These are phyloP conservation scores for Tyrophagus putrescentiae DNA, from an alignment of 1,140 invertebrate species.

Conservation along the genomic window DNA sequence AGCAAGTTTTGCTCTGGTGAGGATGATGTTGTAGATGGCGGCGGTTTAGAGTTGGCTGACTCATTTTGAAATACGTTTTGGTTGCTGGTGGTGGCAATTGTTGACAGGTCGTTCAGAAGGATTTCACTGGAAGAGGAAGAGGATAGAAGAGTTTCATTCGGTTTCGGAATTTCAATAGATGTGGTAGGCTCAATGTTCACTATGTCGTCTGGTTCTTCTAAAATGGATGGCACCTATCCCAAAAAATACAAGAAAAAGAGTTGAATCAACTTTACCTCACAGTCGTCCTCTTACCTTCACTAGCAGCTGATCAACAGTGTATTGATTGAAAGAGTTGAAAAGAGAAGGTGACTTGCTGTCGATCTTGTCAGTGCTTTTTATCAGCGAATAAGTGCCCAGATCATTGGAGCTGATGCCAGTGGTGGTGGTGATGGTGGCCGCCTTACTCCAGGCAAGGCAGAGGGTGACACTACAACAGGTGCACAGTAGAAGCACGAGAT, in stretches of 20 bases:
- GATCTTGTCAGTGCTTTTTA: too few relatives aligned
- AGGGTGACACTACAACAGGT: too few relatives aligned
- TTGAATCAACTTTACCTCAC: background rate
- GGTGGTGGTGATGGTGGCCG: too few relatives aligned
- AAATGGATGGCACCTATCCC: constrained; percentile 11
- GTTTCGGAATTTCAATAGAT: too few relatives aligned
- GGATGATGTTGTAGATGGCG: background rate
- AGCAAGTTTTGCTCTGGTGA: background rate
- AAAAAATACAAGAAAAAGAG: background rate
- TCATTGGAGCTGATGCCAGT: too few relatives aligned
- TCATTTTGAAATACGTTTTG: background rate
- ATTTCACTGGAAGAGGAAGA: too few relatives aligned
- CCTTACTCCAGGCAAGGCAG: too few relatives aligned
- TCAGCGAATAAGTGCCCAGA: too few relatives aligned
- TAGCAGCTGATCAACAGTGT: constrained; percentile 1
- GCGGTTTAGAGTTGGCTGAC: background rate
- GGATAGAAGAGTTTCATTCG: too few relatives aligned
- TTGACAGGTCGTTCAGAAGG: background rate
- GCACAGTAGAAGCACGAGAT: too few relatives aligned
- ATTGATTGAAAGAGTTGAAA: background rate
- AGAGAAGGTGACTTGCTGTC: too few relatives aligned
- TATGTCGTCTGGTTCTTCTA: constrained; percentile 2
- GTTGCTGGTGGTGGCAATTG: background rate
- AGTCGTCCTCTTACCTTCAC: background rate
- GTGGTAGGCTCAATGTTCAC: too few relatives aligned